phyloP scores from a whole-genome alignment of 2,888 invertebrate species.

The Cosmopolites sordidus region DNA sequence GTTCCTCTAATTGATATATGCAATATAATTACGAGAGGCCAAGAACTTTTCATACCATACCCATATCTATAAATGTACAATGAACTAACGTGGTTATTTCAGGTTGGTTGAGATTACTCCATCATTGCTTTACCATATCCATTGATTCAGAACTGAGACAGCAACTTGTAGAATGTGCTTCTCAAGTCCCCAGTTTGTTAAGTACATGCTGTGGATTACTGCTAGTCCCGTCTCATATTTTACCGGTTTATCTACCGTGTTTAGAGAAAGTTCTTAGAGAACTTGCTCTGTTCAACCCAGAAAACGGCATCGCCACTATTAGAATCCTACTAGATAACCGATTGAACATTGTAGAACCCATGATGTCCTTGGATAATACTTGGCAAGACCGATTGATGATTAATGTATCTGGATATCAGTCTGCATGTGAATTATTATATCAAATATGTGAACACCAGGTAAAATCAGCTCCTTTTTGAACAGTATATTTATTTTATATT shows the following conservation, averaged over 20 bases:
- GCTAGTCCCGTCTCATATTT: conserved; percentile 61
- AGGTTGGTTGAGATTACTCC: conserved; percentile 79
- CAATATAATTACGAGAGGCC: too few relatives aligned
- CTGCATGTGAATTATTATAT: conserved; percentile 76
- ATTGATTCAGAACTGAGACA: conserved; percentile 45
- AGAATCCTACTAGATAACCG: conserved; percentile 58
- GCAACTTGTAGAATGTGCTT: conserved; percentile 59
- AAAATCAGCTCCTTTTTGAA: too few relatives aligned
- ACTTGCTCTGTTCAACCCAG: conserved; percentile 62
- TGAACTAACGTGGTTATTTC: conserved; percentile 49
- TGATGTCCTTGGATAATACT: conserved; percentile 38
- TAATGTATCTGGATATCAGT: conserved; percentile 50
- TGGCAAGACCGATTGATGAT: conserved; percentile 42
- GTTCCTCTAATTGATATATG: too few relatives aligned
- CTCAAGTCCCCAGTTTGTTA: conserved; percentile 62
- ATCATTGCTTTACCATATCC: conserved; percentile 67
- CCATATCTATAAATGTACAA: neutral
- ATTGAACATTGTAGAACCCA: conserved; percentile 43
- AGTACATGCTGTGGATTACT: conserved; percentile 69
- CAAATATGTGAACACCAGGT: conserved; percentile 64
- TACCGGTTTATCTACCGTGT: conserved; percentile 59
- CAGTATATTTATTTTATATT: neutral
- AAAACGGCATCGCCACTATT: conserved; percentile 57
- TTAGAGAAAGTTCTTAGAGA: conserved; percentile 67
- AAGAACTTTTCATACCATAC: too few relatives aligned